Evolutionary conservation across 2,113 vertebrate species (phyloP), one percentile per base, ranked within the genome.

Genomic region (Axis porcinus): DNA sequence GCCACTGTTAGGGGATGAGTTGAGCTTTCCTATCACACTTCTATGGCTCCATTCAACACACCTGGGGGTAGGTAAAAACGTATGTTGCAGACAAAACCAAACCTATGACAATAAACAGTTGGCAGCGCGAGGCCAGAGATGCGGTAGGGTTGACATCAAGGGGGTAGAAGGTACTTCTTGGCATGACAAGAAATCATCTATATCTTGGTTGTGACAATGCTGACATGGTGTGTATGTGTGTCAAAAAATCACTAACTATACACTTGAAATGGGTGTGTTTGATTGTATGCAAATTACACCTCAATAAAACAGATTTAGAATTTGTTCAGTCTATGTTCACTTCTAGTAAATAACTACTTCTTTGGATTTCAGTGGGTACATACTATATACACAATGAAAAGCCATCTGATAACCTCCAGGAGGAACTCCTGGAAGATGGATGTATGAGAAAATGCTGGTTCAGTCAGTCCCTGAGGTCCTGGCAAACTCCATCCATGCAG

Each of bases 201-300:
- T 1, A 0, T 50, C 40, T 83, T 7, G 6, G 27, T 0, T 9
- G 57, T 11, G 40, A 47, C 52, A 6, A 43, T 4, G 21, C 36
- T 43, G 36, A 12, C 17, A 9, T 2, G 12, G 7, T 43, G 23
- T 4, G 10, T 19, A 14, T 54, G 3, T 43, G 1, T 12, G 25
- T 87, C 43, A 70, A 50, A 62, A 64, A 33, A 55, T 19, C 52
- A 43, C n/a, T 50, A 28, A 82, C 33, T 27, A 10, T 7, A 70
- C 25, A 27, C 13, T 14, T 52, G 47, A 33, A 58, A 19, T 1
- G 14, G 21, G 54, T 33, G 11, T 6, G 2, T 50, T 15, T 16
- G 10, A 45, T 7, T 6, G 14, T 52, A 60, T 4, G 21, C 21
- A n/a, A 95, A 86, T 45, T 0, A 54, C 0, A 7, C 11, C 21